phyloP scores from a whole-genome alignment of 2,113 vertebrate species.

The Hippopotamus amphibius region DNA sequence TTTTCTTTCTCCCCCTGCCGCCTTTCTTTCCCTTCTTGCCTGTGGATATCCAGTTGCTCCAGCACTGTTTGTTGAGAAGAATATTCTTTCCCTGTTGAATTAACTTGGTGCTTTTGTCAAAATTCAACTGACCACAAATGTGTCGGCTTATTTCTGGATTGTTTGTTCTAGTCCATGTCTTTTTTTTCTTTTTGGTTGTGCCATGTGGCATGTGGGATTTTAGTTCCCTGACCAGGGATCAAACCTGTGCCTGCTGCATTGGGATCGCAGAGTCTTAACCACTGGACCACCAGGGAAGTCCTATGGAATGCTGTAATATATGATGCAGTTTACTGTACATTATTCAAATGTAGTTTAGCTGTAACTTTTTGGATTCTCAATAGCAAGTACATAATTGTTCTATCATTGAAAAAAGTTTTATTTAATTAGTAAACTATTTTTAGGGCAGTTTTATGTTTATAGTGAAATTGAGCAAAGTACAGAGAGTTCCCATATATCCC shows the following conservation, averaged over 20 bases:
- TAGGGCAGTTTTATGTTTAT: background rate
- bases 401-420: background rate
- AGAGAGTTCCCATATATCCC: background rate
- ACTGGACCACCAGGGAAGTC: background rate
- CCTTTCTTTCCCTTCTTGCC: background rate
- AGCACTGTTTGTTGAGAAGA: constrained; percentile 22
- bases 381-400: background rate
- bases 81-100: background rate
- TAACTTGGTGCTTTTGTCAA: background rate
- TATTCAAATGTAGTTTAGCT: background rate
- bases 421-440: constrained; percentile 27
- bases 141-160: background rate
- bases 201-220: background rate
- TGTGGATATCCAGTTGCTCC: background rate
- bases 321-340: background rate
- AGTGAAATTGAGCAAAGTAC: background rate
- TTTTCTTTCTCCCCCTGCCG: background rate
- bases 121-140: background rate
- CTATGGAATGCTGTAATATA: background rate
- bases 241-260: background rate
- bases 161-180: background rate
- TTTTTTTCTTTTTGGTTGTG: background rate
- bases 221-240: background rate
- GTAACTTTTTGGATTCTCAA: background rate
- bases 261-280: background rate